phyloP scores from a whole-genome alignment of 2,888 invertebrate genomes.

The Ctena decussata region DNA sequence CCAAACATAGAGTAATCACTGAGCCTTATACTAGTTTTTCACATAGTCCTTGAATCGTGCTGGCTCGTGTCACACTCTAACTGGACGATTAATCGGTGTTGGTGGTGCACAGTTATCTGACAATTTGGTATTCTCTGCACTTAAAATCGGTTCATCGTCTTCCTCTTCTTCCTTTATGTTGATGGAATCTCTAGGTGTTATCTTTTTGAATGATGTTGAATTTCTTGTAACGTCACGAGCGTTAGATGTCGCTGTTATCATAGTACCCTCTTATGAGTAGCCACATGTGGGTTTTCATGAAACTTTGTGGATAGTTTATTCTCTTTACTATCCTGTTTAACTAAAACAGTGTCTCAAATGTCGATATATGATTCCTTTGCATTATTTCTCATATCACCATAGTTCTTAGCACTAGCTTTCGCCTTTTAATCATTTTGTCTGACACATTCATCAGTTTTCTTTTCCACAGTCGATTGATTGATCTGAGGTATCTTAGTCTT shows the following conservation, averaged over 20 bases:
- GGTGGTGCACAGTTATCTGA: neutral
- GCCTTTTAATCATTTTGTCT: conserved; percentile 16
- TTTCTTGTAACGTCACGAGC: conserved; percentile 11
- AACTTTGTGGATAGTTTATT: conserved; percentile 9
- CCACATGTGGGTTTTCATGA: neutral
- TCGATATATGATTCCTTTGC: neutral
- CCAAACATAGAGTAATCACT: conserved; percentile 4
- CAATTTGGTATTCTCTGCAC: neutral
- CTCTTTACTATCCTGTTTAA: neutral
- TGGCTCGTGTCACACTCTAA: neutral
- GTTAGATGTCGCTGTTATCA: conserved; percentile 10
- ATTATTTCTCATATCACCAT: neutral
- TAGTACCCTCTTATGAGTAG: conserved; percentile 8
- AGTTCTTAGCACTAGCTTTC: neutral
- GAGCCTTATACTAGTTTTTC: neutral
- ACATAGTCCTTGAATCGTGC: neutral
- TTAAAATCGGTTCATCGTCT: neutral
- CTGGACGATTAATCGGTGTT: neutral
- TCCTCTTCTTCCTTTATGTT: neutral
- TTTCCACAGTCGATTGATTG: neutral
- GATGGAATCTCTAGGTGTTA: neutral
- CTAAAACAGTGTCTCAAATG: conserved; percentile 14
- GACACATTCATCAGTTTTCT: neutral
- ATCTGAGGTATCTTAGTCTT: conserved; percentile 38
- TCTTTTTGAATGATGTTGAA: conserved; percentile 19